A percentile compares a stretch with the other conserved stretches of the same genome.
phyloP scores from a whole-genome alignment of 2,797 vertebrate genomes.

The Simalia tracyae region DNA sequence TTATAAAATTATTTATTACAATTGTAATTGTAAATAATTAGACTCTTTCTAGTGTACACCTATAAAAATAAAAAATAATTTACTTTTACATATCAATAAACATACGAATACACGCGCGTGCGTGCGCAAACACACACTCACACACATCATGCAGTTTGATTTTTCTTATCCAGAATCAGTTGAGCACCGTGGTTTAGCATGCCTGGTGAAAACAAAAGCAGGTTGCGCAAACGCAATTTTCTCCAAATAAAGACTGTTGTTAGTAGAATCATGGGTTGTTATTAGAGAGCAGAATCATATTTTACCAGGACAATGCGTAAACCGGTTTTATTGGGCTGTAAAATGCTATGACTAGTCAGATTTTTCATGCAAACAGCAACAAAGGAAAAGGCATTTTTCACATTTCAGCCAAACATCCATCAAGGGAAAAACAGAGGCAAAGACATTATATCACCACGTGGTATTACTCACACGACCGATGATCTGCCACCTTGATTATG shows the following conservation, averaged over 20 bases:
- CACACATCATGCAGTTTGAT: neutral
- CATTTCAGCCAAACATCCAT: neutral
- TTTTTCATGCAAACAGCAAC: slow-evolving; percentile 6
- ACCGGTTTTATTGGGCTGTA: slow-evolving; percentile 20
- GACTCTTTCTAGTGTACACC: neutral
- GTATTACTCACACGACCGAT: neutral
- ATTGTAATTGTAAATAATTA: neutral
- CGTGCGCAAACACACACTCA: accelerated
- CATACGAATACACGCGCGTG: too few species aligned
- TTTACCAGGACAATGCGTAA: slow-evolving; percentile 15
- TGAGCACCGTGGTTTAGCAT: slow-evolving; percentile 46
- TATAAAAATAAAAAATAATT: neutral
- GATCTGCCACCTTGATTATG: neutral
- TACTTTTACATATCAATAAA: neutral
- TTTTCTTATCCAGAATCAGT: slow-evolving; percentile 22
- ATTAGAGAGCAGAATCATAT: slow-evolving; percentile 28
- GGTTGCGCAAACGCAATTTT: slow-evolving; percentile 41
- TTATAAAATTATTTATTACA: neutral
- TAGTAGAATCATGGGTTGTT: slow-evolving; percentile 24
- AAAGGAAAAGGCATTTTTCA: neutral
- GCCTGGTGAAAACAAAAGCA: slow-evolving; percentile 8
- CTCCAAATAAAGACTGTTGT: slow-evolving; percentile 33
- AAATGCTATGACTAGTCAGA: slow-evolving; percentile 44
- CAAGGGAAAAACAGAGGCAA: accelerated
- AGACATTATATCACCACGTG: neutral